These are phyloP conservation scores for Labroides dimidiatus DNA, from an alignment of 2,797 vertebrate species.

Conservation along the genomic window DNA sequence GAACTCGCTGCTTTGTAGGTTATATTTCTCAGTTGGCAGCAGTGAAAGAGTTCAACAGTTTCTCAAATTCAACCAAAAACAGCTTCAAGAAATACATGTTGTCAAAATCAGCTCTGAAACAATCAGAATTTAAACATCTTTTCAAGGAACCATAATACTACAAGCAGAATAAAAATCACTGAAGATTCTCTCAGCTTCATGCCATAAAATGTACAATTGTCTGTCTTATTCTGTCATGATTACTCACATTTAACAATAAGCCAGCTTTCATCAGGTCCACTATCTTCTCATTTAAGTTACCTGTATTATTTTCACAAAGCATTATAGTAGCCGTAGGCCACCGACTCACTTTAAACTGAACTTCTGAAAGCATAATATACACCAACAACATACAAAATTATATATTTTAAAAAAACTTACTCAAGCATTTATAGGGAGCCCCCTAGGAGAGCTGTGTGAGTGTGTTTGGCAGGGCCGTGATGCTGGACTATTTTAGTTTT, in stretches of 20 bases:
- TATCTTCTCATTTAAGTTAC: slow-evolving; percentile 18
- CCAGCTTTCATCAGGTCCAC: slow-evolving; percentile 52
- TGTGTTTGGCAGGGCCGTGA: slow-evolving; percentile 44
- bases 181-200: slow-evolving; percentile 37
- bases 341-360: slow-evolving; percentile 38
- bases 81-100: slow-evolving; percentile 38
- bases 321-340: slow-evolving; percentile 36
- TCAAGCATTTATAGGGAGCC: slow-evolving; percentile 67
- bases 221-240: slow-evolving; percentile 36
- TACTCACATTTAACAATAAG: slow-evolving; percentile 40
- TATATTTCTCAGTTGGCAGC: slow-evolving; percentile 43
- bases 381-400: slow-evolving; percentile 50
- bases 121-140: slow-evolving; percentile 48
- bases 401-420: slow-evolving; percentile 23
- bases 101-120: slow-evolving; percentile 43
- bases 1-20: slow-evolving; percentile 54
- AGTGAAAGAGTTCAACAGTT: slow-evolving; percentile 37
- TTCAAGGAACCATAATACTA: slow-evolving; percentile 50
- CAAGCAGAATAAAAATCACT: slow-evolving; percentile 52
- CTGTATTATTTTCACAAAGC: slow-evolving; percentile 26
- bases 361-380: slow-evolving; percentile 50
- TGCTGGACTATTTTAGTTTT: background rate
- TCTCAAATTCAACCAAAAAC: slow-evolving; percentile 40
- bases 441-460: slow-evolving; percentile 43
- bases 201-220: slow-evolving; percentile 60